Evolutionary conservation across 1,140 invertebrate species (phyloP), one percentile per base, ranked within the genome.

Genomic region (Vanessa tameamea): DNA sequence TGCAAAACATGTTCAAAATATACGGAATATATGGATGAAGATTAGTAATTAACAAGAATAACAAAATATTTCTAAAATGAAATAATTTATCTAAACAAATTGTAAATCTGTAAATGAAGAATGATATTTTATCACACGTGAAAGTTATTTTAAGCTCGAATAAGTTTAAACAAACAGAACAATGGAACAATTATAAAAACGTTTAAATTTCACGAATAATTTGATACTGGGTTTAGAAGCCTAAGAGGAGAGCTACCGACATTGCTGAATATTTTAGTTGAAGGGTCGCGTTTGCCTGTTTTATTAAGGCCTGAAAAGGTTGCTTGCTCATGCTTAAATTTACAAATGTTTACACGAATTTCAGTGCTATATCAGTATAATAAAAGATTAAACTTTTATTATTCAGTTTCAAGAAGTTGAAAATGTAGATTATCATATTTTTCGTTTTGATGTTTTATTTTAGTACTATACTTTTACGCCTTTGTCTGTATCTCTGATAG

Each of bases 371-470:
- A n/a, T n/a, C n/a, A n/a, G n/a, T n/a, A n/a, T n/a, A n/a, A n/a
- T n/a, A n/a, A n/a, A n/a, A n/a, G n/a, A n/a, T 53, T 53, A 53
- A 53, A 20, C 50, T 53, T 53, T 53, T 53, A 53, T 53, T 53
- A 53, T 53, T n/a, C 48, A 50, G 14, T 14, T 50, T 53, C 5
- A 53, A n/a, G 50, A 53, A 9, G 50, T 53, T 53, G 8, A n/a
- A 53, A 53, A 53, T 53, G 50, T 53, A 53, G 15, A 53, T 53
- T 53, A n/a, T 53, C 37, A 8, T 43, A 43, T 43, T 43, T 11
- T 43, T 43, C 37, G 6, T 43, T 43, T 43, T 43, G 37, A 43
- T 43, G 9, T 43, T 43, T 9, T 11, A 43, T 43, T 43, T 43
- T 43, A 7, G 31, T 0, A 11, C 0, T 43, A 43, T 43, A 43